phyloP scores from a whole-genome alignment of 2,797 vertebrate genomes.

The Scleropages formosus region DNA sequence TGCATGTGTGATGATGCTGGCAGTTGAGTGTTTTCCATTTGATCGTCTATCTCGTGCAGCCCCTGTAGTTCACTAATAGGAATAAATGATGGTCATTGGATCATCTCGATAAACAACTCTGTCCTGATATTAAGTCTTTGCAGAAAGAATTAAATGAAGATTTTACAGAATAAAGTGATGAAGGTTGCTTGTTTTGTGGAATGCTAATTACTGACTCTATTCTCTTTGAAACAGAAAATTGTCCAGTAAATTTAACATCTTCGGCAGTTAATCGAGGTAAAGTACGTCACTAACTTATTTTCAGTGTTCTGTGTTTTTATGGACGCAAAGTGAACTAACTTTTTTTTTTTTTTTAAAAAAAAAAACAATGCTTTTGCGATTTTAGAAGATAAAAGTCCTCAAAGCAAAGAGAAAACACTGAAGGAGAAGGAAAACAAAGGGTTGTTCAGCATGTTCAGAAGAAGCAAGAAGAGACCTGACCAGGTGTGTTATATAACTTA shows the following conservation, averaged over 20 bases:
- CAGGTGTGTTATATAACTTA: constrained; percentile 58
- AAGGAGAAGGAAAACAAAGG: constrained; percentile 77
- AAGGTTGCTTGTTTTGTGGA: background rate
- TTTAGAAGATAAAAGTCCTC: constrained; percentile 29
- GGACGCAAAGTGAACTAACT: no score
- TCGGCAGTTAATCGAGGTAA: constrained; percentile 28
- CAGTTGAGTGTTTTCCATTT: no score
- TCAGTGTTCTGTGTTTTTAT: background rate
- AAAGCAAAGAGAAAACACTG: constrained; percentile 58
- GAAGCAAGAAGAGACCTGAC: constrained; percentile 79
- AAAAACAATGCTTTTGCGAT: background rate
- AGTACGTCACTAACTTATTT: background rate
- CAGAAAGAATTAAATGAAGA: no score
- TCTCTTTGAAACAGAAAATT: constrained; percentile 25
- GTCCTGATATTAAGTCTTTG: no score
- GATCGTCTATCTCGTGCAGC: no score
- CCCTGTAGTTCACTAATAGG: background rate
- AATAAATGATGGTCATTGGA: background rate
- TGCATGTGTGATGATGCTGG: no score
- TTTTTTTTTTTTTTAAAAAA: no score
- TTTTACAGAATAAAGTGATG: background rate
- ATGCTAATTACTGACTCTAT: background rate
- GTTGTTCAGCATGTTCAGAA: constrained; percentile 86
- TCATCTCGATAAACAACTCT: no score
- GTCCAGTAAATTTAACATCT: background rate